Percentiles rank a stretch among this genome's conserved stretches.
Conservation (phyloP, 2,888 invertebrate genomes). For the Nomada ruficornis region DNA sequence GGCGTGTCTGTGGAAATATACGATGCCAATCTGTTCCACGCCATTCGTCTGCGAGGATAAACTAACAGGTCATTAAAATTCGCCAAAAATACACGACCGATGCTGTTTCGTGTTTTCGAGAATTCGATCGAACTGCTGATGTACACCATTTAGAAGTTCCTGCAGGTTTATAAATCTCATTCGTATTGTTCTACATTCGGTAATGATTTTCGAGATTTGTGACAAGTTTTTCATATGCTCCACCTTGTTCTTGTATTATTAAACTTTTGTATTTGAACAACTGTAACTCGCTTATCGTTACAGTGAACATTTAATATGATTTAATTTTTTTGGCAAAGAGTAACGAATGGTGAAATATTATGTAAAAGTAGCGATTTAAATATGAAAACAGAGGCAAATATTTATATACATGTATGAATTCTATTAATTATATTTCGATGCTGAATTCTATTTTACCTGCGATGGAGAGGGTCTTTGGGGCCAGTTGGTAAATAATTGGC, state of each 20-base stretch:
- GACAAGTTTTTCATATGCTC: not conserved
- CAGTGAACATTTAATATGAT: not conserved
- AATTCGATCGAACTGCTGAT: slow-evolving; percentile 38
- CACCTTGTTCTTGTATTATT: not conserved
- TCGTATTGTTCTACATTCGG: slow-evolving; percentile 1
- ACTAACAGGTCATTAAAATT: slow-evolving; percentile 65
- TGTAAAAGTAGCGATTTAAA: not conserved
- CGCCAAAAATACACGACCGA: slow-evolving; percentile 62
- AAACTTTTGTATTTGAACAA: not conserved
- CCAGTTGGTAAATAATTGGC: not conserved
- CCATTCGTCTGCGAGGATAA: slow-evolving; percentile 58
- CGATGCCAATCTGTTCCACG: slow-evolving; percentile 51
- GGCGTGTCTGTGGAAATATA: slow-evolving; percentile 56
- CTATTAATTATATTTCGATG: too few relatives aligned
- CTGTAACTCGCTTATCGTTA: not conserved
- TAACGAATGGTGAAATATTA: not conserved
- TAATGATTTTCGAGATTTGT: not conserved
- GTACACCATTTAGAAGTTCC: slow-evolving; percentile 22
- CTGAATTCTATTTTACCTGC: not conserved
- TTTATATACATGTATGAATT: too few relatives aligned
- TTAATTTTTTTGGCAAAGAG: not conserved
- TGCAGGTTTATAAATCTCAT: not conserved
- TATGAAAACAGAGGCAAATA: not conserved
- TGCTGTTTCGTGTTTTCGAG: slow-evolving; percentile 46
- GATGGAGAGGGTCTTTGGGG: not conserved